Percentiles rank a stretch among this genome's conserved stretches.
Evolutionary conservation across 92 coral and sea anemone genomes (phyloP).

Genomic region (Actinostola sp.): DNA sequence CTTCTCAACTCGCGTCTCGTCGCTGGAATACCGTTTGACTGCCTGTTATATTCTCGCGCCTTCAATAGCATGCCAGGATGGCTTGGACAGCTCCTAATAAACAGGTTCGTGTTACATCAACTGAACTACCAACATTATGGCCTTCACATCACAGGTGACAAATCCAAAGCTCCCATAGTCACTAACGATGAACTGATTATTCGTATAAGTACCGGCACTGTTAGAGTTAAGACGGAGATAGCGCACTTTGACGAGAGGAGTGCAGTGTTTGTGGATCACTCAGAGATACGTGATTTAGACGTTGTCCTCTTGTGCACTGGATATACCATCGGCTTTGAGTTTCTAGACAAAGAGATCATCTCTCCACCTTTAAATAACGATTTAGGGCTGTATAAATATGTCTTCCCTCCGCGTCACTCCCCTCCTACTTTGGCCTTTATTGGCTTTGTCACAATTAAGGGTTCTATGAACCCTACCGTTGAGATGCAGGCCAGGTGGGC

Average conservation of each 20-base stretch:
- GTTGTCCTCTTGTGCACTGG: conserved; percentile 74
- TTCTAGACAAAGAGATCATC: conserved; percentile 48
- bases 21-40: conserved; percentile 69
- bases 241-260: conserved; percentile 46
- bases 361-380: conserved; percentile 54
- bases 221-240: conserved; percentile 51
- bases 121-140: conserved; percentile 66
- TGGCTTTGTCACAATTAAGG: conserved; percentile 70
- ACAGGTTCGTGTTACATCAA: conserved; percentile 38
- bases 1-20: conserved; percentile 65
- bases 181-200: conserved; percentile 61
- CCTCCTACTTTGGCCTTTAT: conserved; percentile 63
- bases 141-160: conserved; percentile 49
- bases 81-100: conserved; percentile 25
- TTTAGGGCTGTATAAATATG: conserved; percentile 68
- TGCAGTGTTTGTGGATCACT: conserved; percentile 67
- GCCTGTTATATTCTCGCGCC: conserved; percentile 44
- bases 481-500: conserved; percentile 92
- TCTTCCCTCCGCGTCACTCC: conserved; percentile 71
- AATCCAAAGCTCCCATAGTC: conserved; percentile 55
- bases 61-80: conserved; percentile 48
- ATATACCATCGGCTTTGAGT: conserved; percentile 57
- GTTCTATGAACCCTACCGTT: conserved; percentile 70
- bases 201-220: conserved; percentile 68
- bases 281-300: conserved; percentile 50